Evolutionary conservation across 2,797 vertebrate genomes (phyloP), one percentile per base, ranked within the genome.

Genomic region (Tokudaia tokunoshimensis): DNA sequence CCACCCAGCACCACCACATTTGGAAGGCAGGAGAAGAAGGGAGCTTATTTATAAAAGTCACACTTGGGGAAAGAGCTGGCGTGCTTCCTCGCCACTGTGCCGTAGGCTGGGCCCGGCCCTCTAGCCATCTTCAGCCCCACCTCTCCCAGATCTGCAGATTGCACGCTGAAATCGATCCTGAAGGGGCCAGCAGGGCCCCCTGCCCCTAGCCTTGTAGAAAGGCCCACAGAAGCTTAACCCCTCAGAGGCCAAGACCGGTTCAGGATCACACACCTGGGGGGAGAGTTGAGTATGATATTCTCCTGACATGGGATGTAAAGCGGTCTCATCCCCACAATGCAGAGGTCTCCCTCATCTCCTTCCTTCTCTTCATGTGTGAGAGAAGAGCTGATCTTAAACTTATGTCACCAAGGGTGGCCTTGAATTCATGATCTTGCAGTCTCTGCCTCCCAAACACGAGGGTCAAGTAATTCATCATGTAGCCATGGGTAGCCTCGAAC

Each of bases 41-140:
- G 84, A 97, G 93, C 97, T 97, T 98, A 97, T 97, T 98, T 97
- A 97, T 97, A 97, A 97, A 97, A 97, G 97, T 97, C 97, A 97
- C 96, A 97, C 94, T 96, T 95, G 61, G 92, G 92, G 61, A 97
- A 96, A 96, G 97, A 97, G 96, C 97, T 98, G 97, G 95, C 94
- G 3, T 2, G 6, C 65, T 63, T 96, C 94, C 96, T 97, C 34
- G 0, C 74, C 3, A 1, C 93, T 95, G 83, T 70, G 92, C 50
- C 41, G 50, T 92, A 81, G 91, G 78, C 96, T 94, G 0, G 87
- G 92, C 95, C 61, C 82, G 70, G 96, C 95, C 93, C 94, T 97
- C 82, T 87, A 94, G 95, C 89, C 94, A 84, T 70, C 96, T 31
- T 78, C 61, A 72, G 92, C 80, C 57, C 89, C 44, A 29, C 19